phyloP scores from a whole-genome alignment of 2,113 vertebrate genomes.

The Sula dactylatra region DNA sequence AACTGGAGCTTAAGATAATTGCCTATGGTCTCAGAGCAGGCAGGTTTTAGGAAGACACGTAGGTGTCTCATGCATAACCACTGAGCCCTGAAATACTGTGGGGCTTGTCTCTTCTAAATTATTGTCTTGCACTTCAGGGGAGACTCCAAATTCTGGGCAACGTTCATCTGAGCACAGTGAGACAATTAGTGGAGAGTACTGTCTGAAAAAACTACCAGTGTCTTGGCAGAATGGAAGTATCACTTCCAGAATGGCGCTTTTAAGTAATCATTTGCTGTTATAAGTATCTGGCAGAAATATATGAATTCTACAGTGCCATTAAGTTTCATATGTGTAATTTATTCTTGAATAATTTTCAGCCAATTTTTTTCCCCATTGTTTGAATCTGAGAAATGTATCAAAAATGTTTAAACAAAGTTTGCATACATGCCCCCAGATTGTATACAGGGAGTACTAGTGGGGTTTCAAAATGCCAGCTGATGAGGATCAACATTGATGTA shows the following conservation, averaged over 20 bases:
- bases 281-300: background rate
- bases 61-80: background rate
- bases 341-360: constrained; percentile 11
- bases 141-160: background rate
- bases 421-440: background rate
- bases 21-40: background rate
- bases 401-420: constrained; percentile 12
- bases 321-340: background rate
- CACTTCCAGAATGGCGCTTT: background rate
- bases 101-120: background rate
- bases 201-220: background rate
- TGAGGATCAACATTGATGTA: background rate
- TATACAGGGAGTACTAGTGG: background rate
- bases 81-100: background rate
- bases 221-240: background rate
- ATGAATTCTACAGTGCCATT: background rate
- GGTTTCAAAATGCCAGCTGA: background rate
- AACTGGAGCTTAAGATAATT: background rate
- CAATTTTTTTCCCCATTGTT: background rate
- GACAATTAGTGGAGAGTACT: background rate
- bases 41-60: background rate
- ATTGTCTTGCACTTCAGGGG: background rate
- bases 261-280: background rate
- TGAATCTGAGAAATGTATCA: background rate
- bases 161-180: background rate